Base-by-base conservation (phyloP, 2,113 vertebrate genomes). In the Cyanoramphus novaezelandiae region DNA sequence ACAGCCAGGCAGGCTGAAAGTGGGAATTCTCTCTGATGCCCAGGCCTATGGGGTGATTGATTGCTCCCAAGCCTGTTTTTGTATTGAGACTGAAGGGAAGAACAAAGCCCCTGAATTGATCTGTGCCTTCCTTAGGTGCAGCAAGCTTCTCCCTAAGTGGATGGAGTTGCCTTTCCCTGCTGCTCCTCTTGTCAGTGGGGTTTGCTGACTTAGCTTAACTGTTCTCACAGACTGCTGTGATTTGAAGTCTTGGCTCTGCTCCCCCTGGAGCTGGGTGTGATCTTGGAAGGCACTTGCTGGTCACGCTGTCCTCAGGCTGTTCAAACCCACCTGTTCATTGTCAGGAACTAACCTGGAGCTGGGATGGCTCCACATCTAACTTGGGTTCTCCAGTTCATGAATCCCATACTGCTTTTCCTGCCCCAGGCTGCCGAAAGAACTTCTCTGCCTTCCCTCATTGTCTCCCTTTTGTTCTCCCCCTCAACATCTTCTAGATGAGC, bases 401-500 rank as follows among this genome's bases (percentile, higher is more conserved):
- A 53, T 63, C 86, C 86, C 72, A 24, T 68, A 13, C 80, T 78
- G 44, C 82, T 83, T 76, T 44, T 71, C 83, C 63, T 84, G 43
- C 68, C 86, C 35, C 57, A 52, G 62, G 85, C 29, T 76, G 37
- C 57, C 70, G 68, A 75, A 95, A 93, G 86, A 93, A 59, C 76
- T 92, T 65, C n/a, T 88, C 46, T 82, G 76, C 92, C 86, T 93
- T 86, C 77, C 91, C 94, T 96, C 86, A 93, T 85, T 85, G 31
- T 97, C 80, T 94, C 50, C 92, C 55, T 85, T 92, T 90, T 93
- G 92, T 92, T 95, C 81, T 96, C 92, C 92, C 87, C 92, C 83
- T 90, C 8, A 92, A 86, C 88, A 80, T 95, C 83, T 86, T 96
- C 93, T 96, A 98, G 98, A 99, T 98, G 99, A 99, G 98, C 99